Conservation (phyloP, 2,113 vertebrate genomes). For the Struthio camelus region DNA sequence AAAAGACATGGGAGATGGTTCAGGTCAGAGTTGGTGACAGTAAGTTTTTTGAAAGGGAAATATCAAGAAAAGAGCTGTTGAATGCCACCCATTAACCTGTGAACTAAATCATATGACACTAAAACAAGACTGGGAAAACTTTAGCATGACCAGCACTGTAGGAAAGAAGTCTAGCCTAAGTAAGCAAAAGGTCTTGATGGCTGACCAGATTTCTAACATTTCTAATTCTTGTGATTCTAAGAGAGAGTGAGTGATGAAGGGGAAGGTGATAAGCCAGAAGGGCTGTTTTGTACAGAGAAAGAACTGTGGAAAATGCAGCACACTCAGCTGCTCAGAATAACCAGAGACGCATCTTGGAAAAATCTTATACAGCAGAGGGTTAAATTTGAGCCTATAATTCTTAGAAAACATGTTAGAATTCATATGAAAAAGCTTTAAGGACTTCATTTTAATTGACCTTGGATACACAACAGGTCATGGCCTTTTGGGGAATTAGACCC, state of each 20-base stretch:
- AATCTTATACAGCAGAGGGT: not conserved
- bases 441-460: slow-evolving; percentile 65
- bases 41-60: not conserved
- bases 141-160: not conserved
- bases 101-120: not conserved
- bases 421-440: slow-evolving; percentile 52
- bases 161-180: not conserved
- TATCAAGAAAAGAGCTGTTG: not conserved
- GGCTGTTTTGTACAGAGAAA: not conserved
- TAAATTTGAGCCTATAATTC: slow-evolving; percentile 7
- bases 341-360: slow-evolving; percentile 24
- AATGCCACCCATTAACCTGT: not conserved
- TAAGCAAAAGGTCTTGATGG: not conserved
- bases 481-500: slow-evolving; percentile 51
- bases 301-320: not conserved
- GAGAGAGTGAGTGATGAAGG: not conserved
- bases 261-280: slow-evolving; percentile 24
- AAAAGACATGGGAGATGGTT: not conserved
- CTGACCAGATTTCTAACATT: not conserved
- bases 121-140: not conserved
- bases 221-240: slow-evolving; percentile 37
- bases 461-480: slow-evolving; percentile 28
- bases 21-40: not conserved
- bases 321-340: not conserved
- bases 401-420: slow-evolving; percentile 42